A percentile compares a stretch with the other conserved stretches of the same genome.
Conservation (phyloP, 1,140 invertebrate species). For the Apis dorsata region DNA sequence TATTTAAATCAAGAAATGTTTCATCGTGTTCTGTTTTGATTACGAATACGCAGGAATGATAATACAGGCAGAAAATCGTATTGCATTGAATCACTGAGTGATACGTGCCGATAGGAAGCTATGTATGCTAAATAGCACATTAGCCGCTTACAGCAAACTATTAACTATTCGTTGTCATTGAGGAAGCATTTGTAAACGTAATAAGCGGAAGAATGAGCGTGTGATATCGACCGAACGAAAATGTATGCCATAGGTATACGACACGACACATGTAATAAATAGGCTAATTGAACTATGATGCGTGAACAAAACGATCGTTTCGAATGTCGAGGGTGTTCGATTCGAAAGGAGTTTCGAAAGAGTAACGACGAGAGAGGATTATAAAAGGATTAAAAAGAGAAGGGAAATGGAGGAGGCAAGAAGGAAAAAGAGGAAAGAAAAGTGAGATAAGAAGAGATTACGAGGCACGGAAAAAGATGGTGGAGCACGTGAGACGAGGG, state of each 20-base stretch:
- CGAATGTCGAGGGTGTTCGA: neutral
- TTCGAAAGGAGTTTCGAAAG: too few relatives aligned
- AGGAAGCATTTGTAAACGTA: constrained; percentile 10
- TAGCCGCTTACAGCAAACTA: too few relatives aligned
- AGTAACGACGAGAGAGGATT: too few relatives aligned
- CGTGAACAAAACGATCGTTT: neutral
- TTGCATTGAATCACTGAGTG: too few relatives aligned
- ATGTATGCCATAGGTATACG: too few relatives aligned
- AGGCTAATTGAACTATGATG: neutral
- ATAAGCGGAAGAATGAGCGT: constrained; percentile 17
- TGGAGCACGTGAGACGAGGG: neutral
- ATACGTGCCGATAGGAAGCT: too few relatives aligned
- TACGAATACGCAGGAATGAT: too few relatives aligned
- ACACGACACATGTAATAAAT: neutral
- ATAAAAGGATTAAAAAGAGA: neutral
- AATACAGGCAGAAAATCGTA: too few relatives aligned
- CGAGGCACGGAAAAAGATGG: neutral
- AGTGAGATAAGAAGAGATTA: neutral
- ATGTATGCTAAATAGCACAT: too few relatives aligned
- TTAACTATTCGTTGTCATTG: neutral
- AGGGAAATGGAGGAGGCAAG: neutral
- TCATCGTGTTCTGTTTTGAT: too few relatives aligned
- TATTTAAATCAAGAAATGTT: too few relatives aligned
- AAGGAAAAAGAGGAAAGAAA: neutral
- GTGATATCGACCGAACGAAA: constrained; percentile 1